Conservation (phyloP, 2,888 invertebrate species). For the Strigamia transsilvanica region DNA sequence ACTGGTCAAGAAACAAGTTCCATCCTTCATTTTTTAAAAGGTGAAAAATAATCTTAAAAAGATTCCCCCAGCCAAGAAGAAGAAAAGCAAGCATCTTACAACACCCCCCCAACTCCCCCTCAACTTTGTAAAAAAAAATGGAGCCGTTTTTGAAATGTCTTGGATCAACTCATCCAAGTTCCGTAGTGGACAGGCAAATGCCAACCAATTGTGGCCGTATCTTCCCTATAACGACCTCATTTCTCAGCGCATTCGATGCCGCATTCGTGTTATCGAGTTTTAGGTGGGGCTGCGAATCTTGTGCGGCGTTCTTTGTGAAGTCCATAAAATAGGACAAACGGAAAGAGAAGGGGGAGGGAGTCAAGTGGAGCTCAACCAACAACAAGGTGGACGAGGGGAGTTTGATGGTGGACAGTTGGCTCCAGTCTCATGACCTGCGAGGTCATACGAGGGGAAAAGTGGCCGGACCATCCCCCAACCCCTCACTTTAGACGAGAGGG, state of each 20-base stretch:
- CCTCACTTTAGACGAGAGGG: not conserved
- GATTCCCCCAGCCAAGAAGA: slow-evolving; percentile 1
- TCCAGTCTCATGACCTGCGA: slow-evolving; percentile 41
- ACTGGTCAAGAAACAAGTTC: not conserved
- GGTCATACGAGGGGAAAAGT: slow-evolving; percentile 31
- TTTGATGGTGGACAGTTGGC: slow-evolving; percentile 49
- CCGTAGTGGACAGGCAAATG: slow-evolving; percentile 46
- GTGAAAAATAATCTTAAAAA: not conserved
- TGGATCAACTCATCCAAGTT: slow-evolving; percentile 14
- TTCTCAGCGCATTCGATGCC: not conserved
- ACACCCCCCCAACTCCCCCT: not conserved
- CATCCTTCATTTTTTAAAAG: slow-evolving; percentile 7
- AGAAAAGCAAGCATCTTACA: not conserved
- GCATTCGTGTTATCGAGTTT: not conserved
- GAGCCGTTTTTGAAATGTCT: slow-evolving; percentile 24
- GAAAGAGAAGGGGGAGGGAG: slow-evolving; percentile 39
- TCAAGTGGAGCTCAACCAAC: slow-evolving; percentile 44
- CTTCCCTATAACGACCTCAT: not conserved
- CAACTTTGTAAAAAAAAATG: not conserved
- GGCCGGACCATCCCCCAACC: slow-evolving; percentile 11
- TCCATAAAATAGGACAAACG: slow-evolving; percentile 49
- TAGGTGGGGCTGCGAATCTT: slow-evolving; percentile 41
- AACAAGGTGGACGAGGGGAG: slow-evolving; percentile 47
- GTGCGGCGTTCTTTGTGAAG: slow-evolving; percentile 45
- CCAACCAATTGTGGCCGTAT: slow-evolving; percentile 14